Conservation (phyloP, 2,797 vertebrate species). For the Nyctibius grandis region DNA sequence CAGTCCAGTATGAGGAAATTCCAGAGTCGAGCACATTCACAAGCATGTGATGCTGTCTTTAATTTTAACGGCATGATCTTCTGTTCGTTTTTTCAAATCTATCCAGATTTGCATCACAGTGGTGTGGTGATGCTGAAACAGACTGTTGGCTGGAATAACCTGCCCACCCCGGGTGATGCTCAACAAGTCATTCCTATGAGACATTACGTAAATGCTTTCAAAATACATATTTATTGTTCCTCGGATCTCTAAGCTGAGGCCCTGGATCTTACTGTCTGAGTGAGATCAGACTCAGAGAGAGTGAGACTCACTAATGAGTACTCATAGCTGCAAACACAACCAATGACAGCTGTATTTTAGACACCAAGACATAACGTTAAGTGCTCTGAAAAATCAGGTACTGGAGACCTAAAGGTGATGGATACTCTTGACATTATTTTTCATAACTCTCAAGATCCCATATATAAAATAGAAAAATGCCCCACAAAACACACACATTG, state of each 20-base stretch:
- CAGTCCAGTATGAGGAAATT: not conserved
- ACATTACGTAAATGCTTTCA: not conserved
- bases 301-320: not conserved
- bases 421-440: not conserved
- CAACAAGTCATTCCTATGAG: not conserved
- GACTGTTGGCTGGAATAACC: not conserved
- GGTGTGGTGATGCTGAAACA: not conserved
- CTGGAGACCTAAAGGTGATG: not conserved
- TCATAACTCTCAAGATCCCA: not conserved
- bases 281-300: not conserved
- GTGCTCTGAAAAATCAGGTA: not conserved
- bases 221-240: not conserved
- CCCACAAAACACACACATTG: not conserved
- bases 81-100: not conserved
- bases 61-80: not conserved
- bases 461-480: not conserved
- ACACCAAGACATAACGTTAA: not conserved
- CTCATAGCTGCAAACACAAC: not conserved
- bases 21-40: not conserved
- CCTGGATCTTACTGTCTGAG: not conserved
- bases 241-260: not conserved
- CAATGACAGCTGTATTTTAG: not conserved
- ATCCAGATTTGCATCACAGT: not conserved
- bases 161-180: not conserved
- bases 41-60: not conserved